Evolutionary conservation across 2,888 invertebrate genomes (phyloP), one percentile per base, ranked within the genome.

Genomic region (Heteromyza rotundicornis): DNA sequence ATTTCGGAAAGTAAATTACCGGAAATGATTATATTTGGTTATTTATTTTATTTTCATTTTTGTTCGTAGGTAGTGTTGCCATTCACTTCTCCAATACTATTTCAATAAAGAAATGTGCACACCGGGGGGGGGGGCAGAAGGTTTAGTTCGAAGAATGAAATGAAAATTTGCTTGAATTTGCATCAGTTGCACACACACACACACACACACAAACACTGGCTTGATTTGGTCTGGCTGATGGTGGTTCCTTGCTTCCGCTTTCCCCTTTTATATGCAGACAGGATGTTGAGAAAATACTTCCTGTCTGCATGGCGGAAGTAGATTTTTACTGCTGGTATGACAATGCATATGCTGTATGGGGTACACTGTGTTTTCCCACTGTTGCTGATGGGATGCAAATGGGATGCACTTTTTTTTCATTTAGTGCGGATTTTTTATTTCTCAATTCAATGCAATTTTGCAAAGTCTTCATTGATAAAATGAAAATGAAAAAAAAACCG

Each of bases 251-350:
- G 20, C 20, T 17, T n/a, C 32, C 20, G 7, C 19, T 20, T 19
- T 2, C 12, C 22, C 1, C 47, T 36, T 55, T 22, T 23, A 2
- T 55, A 23, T n/a, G 40, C 55, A 55, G 55, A 56, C 56, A 56
- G 56, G 47, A 56, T 47, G 56, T 47, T 57, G 27, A 57, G 50
- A 49, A 57, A 57, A 57, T 50, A 57, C 57, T 57, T 57, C 50
- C 50, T 50, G 50, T 50, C 57, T 47, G 57, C 57, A 57, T 49
- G 50, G 12, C 57, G 57, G 57, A 57, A 57, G 50, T 49, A 32
- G 47, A 57, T 40, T 40, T 40, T n/a, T 40, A n/a, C 40, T 40
- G 40, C 40, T 32, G 32, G 5, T 5, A 32, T 32, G 12, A 32
- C 5, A 32, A 8, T 32, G 32, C 32, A 32, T 5, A 3, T n/a